Evolutionary conservation across 2,113 vertebrate species (phyloP).

Genomic region (Cariama cristata): DNA sequence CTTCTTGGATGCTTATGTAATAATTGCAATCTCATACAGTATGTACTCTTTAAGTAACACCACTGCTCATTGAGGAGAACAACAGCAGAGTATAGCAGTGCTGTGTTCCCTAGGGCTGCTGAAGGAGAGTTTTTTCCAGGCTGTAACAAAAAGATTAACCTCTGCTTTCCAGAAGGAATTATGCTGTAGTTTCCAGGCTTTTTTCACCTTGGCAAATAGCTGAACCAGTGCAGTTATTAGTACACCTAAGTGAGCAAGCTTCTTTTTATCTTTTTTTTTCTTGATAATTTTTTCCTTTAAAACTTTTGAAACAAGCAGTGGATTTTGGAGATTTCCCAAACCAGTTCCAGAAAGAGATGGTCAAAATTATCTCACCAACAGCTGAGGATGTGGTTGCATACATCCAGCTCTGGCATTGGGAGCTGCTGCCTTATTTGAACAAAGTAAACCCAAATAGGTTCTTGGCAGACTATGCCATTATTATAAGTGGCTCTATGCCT

Average conservation of each 20-base stretch:
- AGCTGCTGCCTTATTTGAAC: not conserved
- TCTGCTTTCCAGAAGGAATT: not conserved
- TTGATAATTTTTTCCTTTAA: not conserved
- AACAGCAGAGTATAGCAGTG: not conserved
- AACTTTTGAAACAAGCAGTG: not conserved
- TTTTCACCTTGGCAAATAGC: not conserved
- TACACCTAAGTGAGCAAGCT: not conserved
- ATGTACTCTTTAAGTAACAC: not conserved
- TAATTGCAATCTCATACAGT: not conserved
- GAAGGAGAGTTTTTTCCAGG: not conserved
- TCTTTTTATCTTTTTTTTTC: not conserved
- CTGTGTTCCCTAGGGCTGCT: not conserved
- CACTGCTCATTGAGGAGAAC: not conserved
- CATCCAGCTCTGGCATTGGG: not conserved
- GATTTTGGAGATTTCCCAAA: not conserved
- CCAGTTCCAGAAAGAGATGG: not conserved
- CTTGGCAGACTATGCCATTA: not conserved
- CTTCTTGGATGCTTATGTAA: not conserved
- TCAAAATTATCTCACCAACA: not conserved
- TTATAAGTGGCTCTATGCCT: not conserved
- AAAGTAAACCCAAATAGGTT: not conserved
- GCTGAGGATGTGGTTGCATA: not conserved
- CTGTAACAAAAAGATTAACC: not conserved
- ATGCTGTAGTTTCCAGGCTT: not conserved
- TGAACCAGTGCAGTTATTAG: not conserved